Base-by-base conservation (phyloP, 2,888 invertebrate species). In the Diploptera punctata region DNA sequence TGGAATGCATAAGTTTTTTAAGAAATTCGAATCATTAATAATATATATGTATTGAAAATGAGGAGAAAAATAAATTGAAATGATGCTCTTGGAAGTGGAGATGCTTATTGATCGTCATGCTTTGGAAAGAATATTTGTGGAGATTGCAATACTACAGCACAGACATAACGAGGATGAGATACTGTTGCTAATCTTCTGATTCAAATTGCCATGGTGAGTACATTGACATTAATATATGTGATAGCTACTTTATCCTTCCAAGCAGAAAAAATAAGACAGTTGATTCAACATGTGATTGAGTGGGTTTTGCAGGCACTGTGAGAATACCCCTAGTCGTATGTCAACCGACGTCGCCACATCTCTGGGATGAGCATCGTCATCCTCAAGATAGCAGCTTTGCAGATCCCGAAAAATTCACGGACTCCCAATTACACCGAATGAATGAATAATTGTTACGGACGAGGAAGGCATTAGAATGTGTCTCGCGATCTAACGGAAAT, bases 271-370 rank as follows among this genome's bases (percentile, higher is more conserved):
- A 9, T 19, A 2, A 21, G 21, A 38, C 62, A 38, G 13, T 24
- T 26, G 65, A 44, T 44, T 65, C 65, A 10, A 16, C 69, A 10
- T 62, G 52, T 62, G 49, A 43, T 62, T 62, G 49, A 70, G 62
- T 62, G 61, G 29, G 62, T 70, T 70, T 62, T 70, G 33, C 70
- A 70, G 49, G 70, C 70, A 60, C 38, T 10, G 19, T 10, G 62
- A 26, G 16, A 65, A 24, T 65, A 26, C 24, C 65, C 19, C 65
- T 65, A 18, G 29, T 18, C 18, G 21, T 52, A 13, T 21, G 49
- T 49, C 19, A 3, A 18, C 38, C 13, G 29, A 26, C 21, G 10
- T 7, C 33, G 18, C 3, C 62, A 19, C 43, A 21, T 3, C 24
- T 18, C 16, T 5, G 54, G 3, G 54, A 24, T 26, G 5, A 54